Base-by-base conservation (phyloP, 2,797 vertebrate genomes). In the Typhlichthys subterraneus region DNA sequence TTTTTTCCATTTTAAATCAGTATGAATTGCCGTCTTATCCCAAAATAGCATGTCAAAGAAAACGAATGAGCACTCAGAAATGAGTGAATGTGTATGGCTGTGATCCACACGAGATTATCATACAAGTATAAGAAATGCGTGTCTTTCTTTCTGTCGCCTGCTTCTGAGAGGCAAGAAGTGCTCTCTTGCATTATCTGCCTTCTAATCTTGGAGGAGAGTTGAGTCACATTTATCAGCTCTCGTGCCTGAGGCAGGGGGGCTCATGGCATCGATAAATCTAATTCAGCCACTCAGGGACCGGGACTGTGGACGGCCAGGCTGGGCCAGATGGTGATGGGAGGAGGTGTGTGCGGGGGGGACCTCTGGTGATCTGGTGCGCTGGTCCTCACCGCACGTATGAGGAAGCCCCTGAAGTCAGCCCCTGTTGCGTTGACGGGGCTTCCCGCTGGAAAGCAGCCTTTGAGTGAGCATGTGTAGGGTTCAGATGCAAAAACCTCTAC, bases 231-330 rank as follows among this genome's bases (percentile, higher is more conserved):
- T 76, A 90, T 89, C 85, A 88, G 86, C 89, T 90, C 87, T 88
- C 83, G 79, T 73, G 90, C 82, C 84, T 74, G 67, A 80, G 88
- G 83, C 84, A 65, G 86, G 85, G 84, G 84, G 81, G 85, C 81
- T 89, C 86, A 83, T 88, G 88, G 87, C 86, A 80, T 87, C 88
- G 80, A 87, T 90, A 88, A 90, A 90, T 91, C 85, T 89, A 85
- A 90, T 79, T 72, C 65, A 80, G 79, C 79, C 76, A 81, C 77
- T 68, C 71, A 70, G 80, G 83, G 81, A 76, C 69, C 72, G 63
- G 57, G 72, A 62, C 64, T 77, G 13, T 85, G 77, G 80, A 85
- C 46, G 59, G 81, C 81, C 84, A 80, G 81, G 69, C 76, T 45
- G 61, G 78, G 77, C 85, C 90, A 91, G 90, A 92, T 90, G 87